phyloP scores from a whole-genome alignment of 1,140 invertebrate genomes.

The Danaus melanippus region DNA sequence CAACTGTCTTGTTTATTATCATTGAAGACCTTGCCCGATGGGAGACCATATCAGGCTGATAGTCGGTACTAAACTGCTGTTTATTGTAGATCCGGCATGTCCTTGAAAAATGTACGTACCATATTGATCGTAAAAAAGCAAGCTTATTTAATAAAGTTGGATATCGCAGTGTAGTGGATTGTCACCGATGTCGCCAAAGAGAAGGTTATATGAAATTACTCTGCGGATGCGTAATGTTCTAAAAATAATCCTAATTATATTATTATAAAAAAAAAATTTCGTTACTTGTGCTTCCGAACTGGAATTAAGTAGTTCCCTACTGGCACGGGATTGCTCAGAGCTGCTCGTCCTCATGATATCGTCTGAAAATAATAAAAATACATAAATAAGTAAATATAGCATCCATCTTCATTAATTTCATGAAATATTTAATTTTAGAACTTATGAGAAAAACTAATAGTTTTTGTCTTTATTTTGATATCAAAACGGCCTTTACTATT shows the following conservation, averaged over 20 bases:
- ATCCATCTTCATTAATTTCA: neutral
- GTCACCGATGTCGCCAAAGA: constrained; percentile 12
- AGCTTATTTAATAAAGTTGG: constrained; percentile 12
- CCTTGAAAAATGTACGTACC: constrained; percentile 17
- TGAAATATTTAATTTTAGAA: too few species aligned
- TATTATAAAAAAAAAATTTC: constrained; percentile 1
- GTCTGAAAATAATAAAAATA: constrained; percentile 15
- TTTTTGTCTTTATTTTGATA: too few species aligned
- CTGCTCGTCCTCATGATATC: constrained; percentile 15
- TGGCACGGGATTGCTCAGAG: constrained; percentile 17
- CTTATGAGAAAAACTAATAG: too few species aligned
- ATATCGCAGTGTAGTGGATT: constrained; percentile 6
- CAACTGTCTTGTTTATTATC: constrained; percentile 1
- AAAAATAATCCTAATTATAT: too few species aligned
- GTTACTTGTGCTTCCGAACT: constrained; percentile 23
- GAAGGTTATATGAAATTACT: neutral
- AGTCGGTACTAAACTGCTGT: neutral
- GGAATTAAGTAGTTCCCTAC: constrained; percentile 11
- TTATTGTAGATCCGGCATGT: constrained; percentile 3
- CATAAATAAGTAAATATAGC: neutral
- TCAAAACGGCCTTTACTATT: too few species aligned
- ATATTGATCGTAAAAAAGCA: constrained; percentile 23
- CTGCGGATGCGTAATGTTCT: too few species aligned
- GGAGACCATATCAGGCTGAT: neutral
- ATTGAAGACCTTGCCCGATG: neutral